Conservation (phyloP, 2,888 invertebrate genomes). For the Brachyptera putata region DNA sequence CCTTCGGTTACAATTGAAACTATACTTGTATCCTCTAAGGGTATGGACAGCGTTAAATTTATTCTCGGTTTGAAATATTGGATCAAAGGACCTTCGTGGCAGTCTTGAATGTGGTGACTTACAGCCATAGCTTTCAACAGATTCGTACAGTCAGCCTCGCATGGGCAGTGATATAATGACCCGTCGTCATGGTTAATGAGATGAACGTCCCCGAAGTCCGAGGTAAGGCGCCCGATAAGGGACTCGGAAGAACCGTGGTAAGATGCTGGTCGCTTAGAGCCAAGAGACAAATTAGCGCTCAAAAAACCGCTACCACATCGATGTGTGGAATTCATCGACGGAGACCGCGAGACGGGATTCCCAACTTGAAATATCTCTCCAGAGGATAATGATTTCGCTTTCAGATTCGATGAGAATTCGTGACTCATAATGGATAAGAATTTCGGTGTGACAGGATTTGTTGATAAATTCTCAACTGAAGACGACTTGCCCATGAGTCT, state of each 20-base stretch:
- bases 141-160: constrained; percentile 37
- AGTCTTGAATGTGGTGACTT: constrained; percentile 41
- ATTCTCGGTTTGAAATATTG: constrained; percentile 43
- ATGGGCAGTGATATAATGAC: constrained; percentile 41
- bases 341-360: constrained; percentile 20
- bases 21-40: constrained; percentile 35
- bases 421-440: constrained; percentile 1
- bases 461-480: constrained; percentile 49
- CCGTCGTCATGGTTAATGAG: too few species aligned
- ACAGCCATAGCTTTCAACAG: constrained; percentile 37
- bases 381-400: constrained; percentile 47
- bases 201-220: background rate
- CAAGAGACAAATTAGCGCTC: background rate
- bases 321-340: constrained; percentile 15
- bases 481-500: constrained; percentile 48
- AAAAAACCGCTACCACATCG: constrained; percentile 5
- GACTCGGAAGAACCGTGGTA: constrained; percentile 43
- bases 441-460: constrained; percentile 11
- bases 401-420: constrained; percentile 38
- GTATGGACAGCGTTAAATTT: constrained; percentile 37
- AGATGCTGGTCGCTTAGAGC: constrained; percentile 37
- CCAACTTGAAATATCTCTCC: constrained; percentile 46
- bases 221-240: constrained; percentile 33
- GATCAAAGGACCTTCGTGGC: constrained; percentile 42
- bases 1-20: constrained; percentile 36